A percentile compares a stretch with the other conserved stretches of the same genome.
phyloP scores from a whole-genome alignment of 2,113 vertebrate genomes.

The Chionis minor region DNA sequence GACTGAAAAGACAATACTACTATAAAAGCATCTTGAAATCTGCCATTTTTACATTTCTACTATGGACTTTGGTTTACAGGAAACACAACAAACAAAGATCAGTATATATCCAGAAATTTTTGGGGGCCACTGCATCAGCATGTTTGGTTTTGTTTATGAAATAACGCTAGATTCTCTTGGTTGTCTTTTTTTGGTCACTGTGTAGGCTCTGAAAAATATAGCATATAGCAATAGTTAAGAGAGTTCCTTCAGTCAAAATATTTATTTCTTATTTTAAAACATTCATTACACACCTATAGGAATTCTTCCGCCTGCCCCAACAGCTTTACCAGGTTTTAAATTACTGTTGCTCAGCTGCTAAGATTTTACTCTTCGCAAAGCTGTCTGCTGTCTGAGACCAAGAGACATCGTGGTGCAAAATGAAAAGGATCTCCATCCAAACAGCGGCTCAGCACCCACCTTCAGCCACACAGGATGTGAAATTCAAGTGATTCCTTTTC shows the following conservation, averaged over 20 bases:
- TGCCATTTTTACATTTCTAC: background rate
- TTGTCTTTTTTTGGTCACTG: background rate
- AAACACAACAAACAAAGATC: background rate
- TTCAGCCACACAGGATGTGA: background rate
- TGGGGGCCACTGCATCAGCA: background rate
- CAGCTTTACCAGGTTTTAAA: background rate
- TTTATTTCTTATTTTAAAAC: background rate
- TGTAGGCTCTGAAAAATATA: background rate
- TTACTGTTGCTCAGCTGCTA: background rate
- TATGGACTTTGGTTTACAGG: background rate
- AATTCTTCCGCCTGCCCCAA: fast-evolving
- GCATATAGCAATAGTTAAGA: background rate
- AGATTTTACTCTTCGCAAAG: background rate
- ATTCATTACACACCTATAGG: background rate
- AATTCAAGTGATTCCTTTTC: background rate
- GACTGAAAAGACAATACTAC: background rate
- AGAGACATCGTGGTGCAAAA: background rate
- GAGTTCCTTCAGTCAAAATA: background rate
- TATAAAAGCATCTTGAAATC: background rate
- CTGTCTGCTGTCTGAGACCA: background rate
- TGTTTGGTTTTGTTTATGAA: background rate
- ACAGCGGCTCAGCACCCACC: background rate
- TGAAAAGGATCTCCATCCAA: background rate
- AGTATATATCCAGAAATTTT: background rate
- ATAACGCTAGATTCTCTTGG: background rate